phyloP scores from a whole-genome alignment of 2,888 invertebrate species.

The Uloborus plumipes region DNA sequence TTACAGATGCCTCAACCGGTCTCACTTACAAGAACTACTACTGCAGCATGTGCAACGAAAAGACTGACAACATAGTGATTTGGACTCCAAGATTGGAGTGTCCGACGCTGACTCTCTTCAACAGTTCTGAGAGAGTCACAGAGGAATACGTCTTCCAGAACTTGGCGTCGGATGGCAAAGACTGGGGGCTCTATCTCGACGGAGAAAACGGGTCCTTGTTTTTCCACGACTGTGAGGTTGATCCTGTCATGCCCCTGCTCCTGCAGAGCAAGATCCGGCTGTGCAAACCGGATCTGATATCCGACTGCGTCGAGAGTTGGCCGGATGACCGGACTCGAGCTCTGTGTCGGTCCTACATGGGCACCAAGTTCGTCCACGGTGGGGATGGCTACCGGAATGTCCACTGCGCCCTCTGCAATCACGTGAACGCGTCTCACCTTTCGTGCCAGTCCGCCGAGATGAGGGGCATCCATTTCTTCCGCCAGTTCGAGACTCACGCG shows the following conservation, averaged over 20 bases:
- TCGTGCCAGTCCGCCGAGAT: slow-evolving; percentile 66
- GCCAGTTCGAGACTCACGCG: slow-evolving; percentile 69
- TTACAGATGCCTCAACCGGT: slow-evolving; percentile 70
- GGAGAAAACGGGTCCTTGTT: slow-evolving; percentile 48
- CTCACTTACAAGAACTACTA: slow-evolving; percentile 70
- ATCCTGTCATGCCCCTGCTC: slow-evolving; percentile 71
- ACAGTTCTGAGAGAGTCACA: slow-evolving; percentile 61
- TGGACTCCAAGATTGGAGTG: slow-evolving; percentile 72
- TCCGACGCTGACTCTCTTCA: slow-evolving; percentile 31
- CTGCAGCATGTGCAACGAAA: slow-evolving; percentile 73
- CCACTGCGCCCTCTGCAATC: slow-evolving; percentile 74
- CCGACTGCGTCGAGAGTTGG: slow-evolving; percentile 71
- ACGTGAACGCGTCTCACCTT: slow-evolving; percentile 70
- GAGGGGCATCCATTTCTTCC: slow-evolving; percentile 63
- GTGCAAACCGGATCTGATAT: slow-evolving; percentile 70
- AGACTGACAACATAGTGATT: slow-evolving; percentile 67
- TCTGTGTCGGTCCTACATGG: slow-evolving; percentile 72
- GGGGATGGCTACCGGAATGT: slow-evolving; percentile 72
- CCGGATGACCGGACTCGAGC: slow-evolving; percentile 70
- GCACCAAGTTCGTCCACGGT: slow-evolving; percentile 70
- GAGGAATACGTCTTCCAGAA: slow-evolving; percentile 66
- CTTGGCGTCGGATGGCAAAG: slow-evolving; percentile 67
- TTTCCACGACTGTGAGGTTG: slow-evolving; percentile 71
- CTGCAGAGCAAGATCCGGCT: slow-evolving; percentile 70
- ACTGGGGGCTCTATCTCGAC: slow-evolving; percentile 54